Evolutionary conservation across 1,140 invertebrate genomes (phyloP).

Genomic region (Pentalonia nigronervosa): DNA sequence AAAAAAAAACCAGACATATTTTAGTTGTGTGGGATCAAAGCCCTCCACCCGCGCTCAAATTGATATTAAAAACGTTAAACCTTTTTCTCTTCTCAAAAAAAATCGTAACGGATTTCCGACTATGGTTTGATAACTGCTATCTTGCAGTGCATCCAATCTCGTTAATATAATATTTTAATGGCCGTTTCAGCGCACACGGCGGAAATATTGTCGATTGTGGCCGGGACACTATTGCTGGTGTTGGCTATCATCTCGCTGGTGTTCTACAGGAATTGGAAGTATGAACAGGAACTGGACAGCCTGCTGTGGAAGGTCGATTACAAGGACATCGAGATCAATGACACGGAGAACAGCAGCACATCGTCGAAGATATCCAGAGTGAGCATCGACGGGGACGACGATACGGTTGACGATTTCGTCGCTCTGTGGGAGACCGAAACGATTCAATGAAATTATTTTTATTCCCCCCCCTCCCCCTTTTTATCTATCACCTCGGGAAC

Average conservation of each 20-base stretch:
- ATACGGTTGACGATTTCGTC: not conserved
- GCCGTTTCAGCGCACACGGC: conserved; percentile 75
- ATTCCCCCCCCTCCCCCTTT: not conserved
- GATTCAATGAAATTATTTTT: not conserved
- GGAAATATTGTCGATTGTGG: conserved; percentile 75
- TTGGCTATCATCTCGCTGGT: conserved; percentile 74
- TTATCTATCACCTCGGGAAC: not conserved
- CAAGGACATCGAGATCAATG: conserved; percentile 80
- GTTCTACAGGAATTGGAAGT: conserved; percentile 88
- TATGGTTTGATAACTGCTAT: too few relatives aligned
- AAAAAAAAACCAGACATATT: too few relatives aligned
- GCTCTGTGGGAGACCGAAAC: not conserved
- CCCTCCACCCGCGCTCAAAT: too few relatives aligned
- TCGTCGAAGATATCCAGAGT: conserved; percentile 67
- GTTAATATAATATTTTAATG: not conserved
- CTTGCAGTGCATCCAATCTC: not conserved
- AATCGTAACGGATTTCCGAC: too few relatives aligned
- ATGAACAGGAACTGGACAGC: conserved; percentile 93
- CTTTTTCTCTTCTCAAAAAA: too few relatives aligned
- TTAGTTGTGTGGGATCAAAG: too few relatives aligned
- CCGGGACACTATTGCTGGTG: conserved; percentile 76
- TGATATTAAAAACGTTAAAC: too few relatives aligned
- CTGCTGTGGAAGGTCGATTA: conserved; percentile 96
- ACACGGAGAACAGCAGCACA: conserved; percentile 61
- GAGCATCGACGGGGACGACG: conserved; percentile 7